These are phyloP conservation scores for Fissipunctia ypsillon DNA, from an alignment of 2,888 invertebrate genomes.

Conservation along the genomic window DNA sequence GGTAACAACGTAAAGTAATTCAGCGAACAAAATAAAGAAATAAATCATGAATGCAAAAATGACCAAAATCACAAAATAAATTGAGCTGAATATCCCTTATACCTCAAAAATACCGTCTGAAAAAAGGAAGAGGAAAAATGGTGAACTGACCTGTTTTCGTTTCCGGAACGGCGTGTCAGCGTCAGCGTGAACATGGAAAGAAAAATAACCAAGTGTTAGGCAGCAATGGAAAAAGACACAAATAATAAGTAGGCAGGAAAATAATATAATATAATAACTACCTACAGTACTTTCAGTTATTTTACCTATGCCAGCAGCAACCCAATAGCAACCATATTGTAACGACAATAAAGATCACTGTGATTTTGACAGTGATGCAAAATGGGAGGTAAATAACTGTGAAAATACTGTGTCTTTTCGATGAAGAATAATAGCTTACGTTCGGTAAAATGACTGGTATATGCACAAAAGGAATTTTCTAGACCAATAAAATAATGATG, in stretches of 20 bases:
- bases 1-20: too few species aligned
- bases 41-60: background rate
- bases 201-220: slow-evolving; percentile 56
- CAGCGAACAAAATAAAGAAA: background rate
- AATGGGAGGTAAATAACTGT: background rate
- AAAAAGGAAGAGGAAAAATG: slow-evolving; percentile 16
- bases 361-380: background rate
- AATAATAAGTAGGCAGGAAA: background rate
- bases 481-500: slow-evolving; percentile 21
- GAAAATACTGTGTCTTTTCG: too few species aligned
- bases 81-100: background rate
- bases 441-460: slow-evolving; percentile 1
- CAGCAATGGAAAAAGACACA: slow-evolving; percentile 17
- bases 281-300: background rate
- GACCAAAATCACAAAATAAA: background rate
- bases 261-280: background rate
- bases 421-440: background rate
- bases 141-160: slow-evolving; percentile 74
- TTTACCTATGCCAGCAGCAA: background rate
- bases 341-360: background rate
- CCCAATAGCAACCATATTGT: background rate
- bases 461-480: slow-evolving; percentile 14
- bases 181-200: slow-evolving; percentile 63
- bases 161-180: slow-evolving; percentile 49
- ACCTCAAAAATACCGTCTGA: background rate